phyloP scores from a whole-genome alignment of 2,113 vertebrate species.

The Tupaia chinensis region DNA sequence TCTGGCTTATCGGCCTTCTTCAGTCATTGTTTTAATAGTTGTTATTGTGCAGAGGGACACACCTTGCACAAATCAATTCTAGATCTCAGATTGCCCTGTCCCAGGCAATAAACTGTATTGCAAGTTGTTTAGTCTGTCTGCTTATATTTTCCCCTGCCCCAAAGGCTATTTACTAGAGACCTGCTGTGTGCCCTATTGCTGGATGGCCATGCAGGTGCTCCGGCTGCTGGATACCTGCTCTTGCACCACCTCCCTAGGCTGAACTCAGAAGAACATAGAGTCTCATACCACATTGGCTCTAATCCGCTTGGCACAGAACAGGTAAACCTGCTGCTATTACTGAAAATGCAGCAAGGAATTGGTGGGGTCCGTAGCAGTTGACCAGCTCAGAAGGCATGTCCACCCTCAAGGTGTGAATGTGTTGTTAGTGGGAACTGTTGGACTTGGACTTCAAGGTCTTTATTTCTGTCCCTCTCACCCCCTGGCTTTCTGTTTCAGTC shows the following conservation, averaged over 20 bases:
- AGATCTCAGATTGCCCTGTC: not conserved
- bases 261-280: not conserved
- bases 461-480: not conserved
- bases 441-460: not conserved
- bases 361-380: not conserved
- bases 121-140: not conserved
- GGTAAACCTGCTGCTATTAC: not conserved
- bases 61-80: not conserved
- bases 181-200: not conserved
- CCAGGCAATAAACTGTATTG: not conserved
- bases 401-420: not conserved
- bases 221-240: not conserved
- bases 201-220: not conserved
- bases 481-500: not conserved
- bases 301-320: not conserved
- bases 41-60: not conserved
- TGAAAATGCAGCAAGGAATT: not conserved
- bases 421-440: not conserved
- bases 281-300: not conserved
- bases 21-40: not conserved
- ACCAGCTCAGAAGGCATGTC: not conserved
- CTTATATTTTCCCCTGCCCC: not conserved
- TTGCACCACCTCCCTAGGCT: not conserved
- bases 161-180: not conserved
- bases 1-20: not conserved